Evolutionary conservation across 2,797 vertebrate species (phyloP), one percentile per base, ranked within the genome.

Genomic region (Cyprinodon diabolis): DNA sequence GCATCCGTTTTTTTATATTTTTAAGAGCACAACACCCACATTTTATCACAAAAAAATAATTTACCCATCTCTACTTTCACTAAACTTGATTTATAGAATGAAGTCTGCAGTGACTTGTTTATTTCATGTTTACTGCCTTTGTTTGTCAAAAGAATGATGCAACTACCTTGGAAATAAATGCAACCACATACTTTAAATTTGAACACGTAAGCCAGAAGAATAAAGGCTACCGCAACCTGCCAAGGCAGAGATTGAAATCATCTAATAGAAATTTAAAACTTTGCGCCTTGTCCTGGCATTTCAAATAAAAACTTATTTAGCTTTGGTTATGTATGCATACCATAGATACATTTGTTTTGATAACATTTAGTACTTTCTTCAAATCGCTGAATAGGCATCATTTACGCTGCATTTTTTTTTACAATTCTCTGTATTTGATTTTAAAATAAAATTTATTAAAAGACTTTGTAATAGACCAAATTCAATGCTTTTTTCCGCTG

Each of bases 111-210:
- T 68, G 69, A 84, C 71, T 73, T 78, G 51, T 77, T 74, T 66
- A 58, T 67, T 49, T 82, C 68, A 69, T 71, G 30, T 66, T 19
- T 66, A 11, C 40, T 47, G 21, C 40, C 79, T 74, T 75, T 69
- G 72, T 79, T 75, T 83, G 37, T 81, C 30, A 25, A 54, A 74
- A 65, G 58, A 43, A 83, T 92, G 90, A 92, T 86, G 91, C 84
- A 91, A 92, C 80, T 15, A 30, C 65, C 51, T 66, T 67, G 37
- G 72, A 82, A 88, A 87, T 81, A 52, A 85, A 75, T 84, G 90
- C 81, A 93, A 91, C 87, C 85, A 75, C 72, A 71, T 69, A 75
- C 17, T 48, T 85, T 77, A 79, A 68, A 86, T 85, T 87, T 83
- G 58, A 87, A 75, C 81, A 57, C 81, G 78, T 49, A 70, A 66